phyloP scores from a whole-genome alignment of 2,888 invertebrate genomes.

The Nomada lathburiana region DNA sequence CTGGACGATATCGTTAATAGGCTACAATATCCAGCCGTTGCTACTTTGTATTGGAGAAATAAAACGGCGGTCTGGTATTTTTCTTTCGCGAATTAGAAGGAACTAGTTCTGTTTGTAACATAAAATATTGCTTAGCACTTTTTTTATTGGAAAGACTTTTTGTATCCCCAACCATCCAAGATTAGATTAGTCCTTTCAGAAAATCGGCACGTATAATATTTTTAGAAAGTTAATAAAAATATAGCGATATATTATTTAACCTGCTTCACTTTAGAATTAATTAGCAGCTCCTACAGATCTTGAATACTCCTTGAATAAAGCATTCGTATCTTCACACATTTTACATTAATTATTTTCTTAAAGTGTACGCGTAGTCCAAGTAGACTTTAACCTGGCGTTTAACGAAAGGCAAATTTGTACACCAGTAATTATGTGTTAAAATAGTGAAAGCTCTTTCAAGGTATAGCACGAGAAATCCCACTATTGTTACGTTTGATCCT shows the following conservation, averaged over 20 bases:
- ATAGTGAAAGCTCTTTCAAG: no score
- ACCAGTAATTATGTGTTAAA: not conserved
- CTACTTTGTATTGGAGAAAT: conserved; percentile 12
- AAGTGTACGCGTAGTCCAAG: not conserved
- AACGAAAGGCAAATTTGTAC: not conserved
- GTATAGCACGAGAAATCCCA: no score
- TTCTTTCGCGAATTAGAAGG: conserved; percentile 7
- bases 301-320: not conserved
- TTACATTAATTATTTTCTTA: not conserved
- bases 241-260: not conserved
- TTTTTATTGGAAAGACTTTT: not conserved
- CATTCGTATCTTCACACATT: not conserved
- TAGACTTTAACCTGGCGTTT: no score
- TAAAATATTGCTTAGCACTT: not conserved
- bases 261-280: not conserved
- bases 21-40: conserved; percentile 6
- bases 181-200: not conserved
- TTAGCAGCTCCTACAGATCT: not conserved
- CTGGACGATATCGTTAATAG: conserved; percentile 22
- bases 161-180: not conserved
- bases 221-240: not conserved
- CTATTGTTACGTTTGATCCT: not conserved
- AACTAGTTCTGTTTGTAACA: not conserved
- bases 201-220: no score
- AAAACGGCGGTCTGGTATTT: not conserved